Evolutionary conservation across 2,888 invertebrate genomes (phyloP), one percentile per base, ranked within the genome.

Genomic region (Leucophenga maculata): DNA sequence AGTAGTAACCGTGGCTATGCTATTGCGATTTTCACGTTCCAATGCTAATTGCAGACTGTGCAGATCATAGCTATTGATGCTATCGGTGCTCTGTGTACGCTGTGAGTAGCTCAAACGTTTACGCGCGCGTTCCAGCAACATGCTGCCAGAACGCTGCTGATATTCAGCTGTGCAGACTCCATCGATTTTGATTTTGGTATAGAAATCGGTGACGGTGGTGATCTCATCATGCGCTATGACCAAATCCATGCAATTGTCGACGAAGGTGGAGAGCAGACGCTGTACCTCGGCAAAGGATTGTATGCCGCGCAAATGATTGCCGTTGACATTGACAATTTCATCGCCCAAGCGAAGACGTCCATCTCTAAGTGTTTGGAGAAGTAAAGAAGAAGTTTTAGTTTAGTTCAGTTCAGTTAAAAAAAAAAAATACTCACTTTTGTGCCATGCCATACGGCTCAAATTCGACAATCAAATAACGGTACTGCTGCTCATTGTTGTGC

Each of bases 301-400:
- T 68, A 95, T 90, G 1, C 94, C 94, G 73, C 94, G 91, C 71
- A 97, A 89, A 74, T 95, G 92, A 82, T 92, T 92, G 11, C 96
- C 96, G 87, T 97, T 97, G 39, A 96, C 94, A 88, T 95, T 94
- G 13, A 97, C 93, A 74, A 97, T 94, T 90, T 97, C 95, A 88
- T 97, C 97, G 14, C 96, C 96, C 70, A 95, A 91, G 80, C 93
- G 91, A 72, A 97, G 90, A 78, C 94, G 91, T 20, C 95, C 95
- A 86, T 95, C 94, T 88, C 95, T 94, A 84, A 89, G 69, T 18
- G 14, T n/a, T n/a, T n/a, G n/a, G 20, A 52, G 32, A 6, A 44
- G 9, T 52, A 48, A 22, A 26, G 2, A 26, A 26, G 4, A 26
- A 26, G 3, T 26, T 26, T 26, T 26, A 26, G 16, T 22, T 18